phyloP scores from a whole-genome alignment of 2,113 vertebrate species.

The Rhodinocichla rosea region DNA sequence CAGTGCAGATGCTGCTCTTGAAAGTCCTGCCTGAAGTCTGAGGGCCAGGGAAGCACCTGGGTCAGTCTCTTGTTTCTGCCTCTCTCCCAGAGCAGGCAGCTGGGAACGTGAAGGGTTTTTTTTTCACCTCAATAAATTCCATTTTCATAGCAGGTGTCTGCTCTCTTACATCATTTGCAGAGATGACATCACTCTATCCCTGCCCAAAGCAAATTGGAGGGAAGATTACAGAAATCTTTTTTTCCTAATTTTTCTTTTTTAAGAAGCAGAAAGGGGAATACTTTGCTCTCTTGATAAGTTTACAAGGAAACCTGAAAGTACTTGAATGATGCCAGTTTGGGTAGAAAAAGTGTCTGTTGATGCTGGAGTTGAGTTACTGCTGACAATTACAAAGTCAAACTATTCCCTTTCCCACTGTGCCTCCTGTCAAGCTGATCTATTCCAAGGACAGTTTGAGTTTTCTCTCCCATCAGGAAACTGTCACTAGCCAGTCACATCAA shows the following conservation, averaged over 20 bases:
- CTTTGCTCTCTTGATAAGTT: neutral
- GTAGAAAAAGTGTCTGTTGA: neutral
- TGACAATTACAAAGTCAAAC: neutral
- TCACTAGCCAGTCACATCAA: neutral
- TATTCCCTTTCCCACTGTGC: neutral
- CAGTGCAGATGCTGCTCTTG: neutral
- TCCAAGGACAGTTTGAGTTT: neutral
- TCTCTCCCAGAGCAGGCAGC: neutral
- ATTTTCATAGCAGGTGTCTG: neutral
- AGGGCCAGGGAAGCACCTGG: neutral
- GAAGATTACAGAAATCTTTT: neutral
- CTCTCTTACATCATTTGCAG: neutral
- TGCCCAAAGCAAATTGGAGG: neutral
- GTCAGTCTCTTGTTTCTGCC: neutral
- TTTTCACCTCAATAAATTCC: neutral
- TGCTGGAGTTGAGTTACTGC: neutral
- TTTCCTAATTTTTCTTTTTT: neutral
- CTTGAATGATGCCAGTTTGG: neutral
- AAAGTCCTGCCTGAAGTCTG: neutral
- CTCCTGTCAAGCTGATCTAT: slow-evolving; percentile 2
- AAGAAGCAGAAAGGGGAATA: neutral
- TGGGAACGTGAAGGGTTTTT: accelerated
- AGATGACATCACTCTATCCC: neutral
- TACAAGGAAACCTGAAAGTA: neutral
- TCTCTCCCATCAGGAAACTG: neutral